phyloP scores from a whole-genome alignment of 2,113 vertebrate species.

The Danionella cerebrum region DNA sequence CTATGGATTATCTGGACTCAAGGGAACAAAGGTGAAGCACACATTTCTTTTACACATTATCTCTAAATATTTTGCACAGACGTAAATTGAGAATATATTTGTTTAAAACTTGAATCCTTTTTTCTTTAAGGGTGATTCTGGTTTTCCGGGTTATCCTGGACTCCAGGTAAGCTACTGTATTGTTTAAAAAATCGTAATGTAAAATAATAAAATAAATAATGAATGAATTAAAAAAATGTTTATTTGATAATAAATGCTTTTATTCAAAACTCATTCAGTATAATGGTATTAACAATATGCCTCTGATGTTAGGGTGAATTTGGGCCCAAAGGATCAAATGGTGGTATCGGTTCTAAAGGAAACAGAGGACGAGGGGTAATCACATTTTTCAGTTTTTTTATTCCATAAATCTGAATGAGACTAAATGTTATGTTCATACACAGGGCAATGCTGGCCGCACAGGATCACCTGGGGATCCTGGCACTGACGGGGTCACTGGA shows the following conservation, averaged over 20 bases:
- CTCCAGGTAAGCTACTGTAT: conserved; percentile 65
- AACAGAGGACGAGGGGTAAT: conserved; percentile 70
- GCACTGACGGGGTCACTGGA: conserved; percentile 67
- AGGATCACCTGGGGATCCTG: conserved; percentile 61
- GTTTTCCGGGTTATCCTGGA: conserved; percentile 75
- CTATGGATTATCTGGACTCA: conserved; percentile 59
- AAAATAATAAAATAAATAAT: too few species aligned
- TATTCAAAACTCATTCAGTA: too few species aligned
- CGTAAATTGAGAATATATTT: too few species aligned
- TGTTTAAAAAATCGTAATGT: too few species aligned
- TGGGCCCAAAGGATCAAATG: conserved; percentile 60
- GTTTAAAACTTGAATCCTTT: too few species aligned
- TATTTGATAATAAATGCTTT: too few species aligned
- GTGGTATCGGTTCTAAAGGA: conserved; percentile 71
- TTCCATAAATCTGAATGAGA: background rate
- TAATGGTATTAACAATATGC: too few species aligned
- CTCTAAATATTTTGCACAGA: too few species aligned
- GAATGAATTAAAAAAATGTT: too few species aligned
- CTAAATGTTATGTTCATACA: background rate
- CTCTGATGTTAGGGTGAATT: conserved; percentile 77
- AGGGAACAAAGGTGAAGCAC: conserved; percentile 73
- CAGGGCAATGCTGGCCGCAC: conserved; percentile 69
- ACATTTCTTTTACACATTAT: too few species aligned
- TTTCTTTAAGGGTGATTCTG: conserved; percentile 65
- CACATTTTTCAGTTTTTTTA: background rate